Percentiles rank a stretch among this genome's conserved stretches.
phyloP scores from a whole-genome alignment of 1,140 invertebrate species.

The Sweltsa coloradensis region DNA sequence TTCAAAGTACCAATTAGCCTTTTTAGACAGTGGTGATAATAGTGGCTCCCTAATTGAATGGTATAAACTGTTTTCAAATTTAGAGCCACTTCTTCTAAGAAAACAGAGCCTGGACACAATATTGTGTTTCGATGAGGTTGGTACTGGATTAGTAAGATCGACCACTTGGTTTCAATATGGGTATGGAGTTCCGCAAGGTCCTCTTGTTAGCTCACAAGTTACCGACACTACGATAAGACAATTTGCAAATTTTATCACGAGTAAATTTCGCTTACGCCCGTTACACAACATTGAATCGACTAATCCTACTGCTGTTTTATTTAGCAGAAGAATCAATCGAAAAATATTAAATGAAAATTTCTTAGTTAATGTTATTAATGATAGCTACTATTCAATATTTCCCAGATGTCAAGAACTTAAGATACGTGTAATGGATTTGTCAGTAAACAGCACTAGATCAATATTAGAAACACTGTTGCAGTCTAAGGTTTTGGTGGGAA shows the following conservation, averaged over 20 bases:
- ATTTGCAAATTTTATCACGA: slow-evolving; percentile 18
- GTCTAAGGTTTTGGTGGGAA: slow-evolving; percentile 22
- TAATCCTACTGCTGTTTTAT: slow-evolving; percentile 19
- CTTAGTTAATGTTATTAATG: slow-evolving; percentile 18
- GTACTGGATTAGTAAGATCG: slow-evolving; percentile 29
- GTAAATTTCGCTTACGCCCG: background rate
- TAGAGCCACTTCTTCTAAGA: slow-evolving; percentile 11
- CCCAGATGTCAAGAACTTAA: background rate
- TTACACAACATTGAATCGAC: background rate
- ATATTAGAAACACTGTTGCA: background rate
- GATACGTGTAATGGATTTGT: slow-evolving; percentile 20
- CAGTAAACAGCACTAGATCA: background rate
- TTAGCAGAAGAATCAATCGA: slow-evolving; percentile 32
- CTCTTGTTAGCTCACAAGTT: slow-evolving; percentile 16
- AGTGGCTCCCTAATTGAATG: slow-evolving; percentile 15
- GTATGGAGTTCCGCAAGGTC: slow-evolving; percentile 32
- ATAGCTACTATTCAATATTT: background rate
- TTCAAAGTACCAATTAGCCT: slow-evolving; percentile 14
- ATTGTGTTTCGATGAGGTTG: slow-evolving; percentile 29
- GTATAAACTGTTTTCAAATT: slow-evolving; percentile 17
- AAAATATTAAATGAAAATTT: slow-evolving; percentile 35
- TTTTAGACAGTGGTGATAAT: slow-evolving; percentile 16
- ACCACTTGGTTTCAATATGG: slow-evolving; percentile 40
- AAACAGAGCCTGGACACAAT: background rate
- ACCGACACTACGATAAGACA: slow-evolving; percentile 11